phyloP scores from a whole-genome alignment of 2,113 vertebrate species.

The Tachuris rubrigastra region DNA sequence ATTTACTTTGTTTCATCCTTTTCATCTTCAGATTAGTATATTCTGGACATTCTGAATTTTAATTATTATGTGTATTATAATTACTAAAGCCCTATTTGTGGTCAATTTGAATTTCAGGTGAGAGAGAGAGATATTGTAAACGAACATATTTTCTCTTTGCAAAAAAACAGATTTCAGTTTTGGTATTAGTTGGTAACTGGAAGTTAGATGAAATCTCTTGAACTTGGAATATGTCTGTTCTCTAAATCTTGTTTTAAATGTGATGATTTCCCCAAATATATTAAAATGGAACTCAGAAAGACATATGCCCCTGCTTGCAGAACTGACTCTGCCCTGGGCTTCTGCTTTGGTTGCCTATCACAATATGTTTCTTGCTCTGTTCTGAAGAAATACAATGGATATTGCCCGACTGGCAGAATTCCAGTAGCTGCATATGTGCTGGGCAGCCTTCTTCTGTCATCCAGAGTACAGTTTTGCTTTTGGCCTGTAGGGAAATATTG shows the following conservation, averaged over 20 bases:
- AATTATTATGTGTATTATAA: background rate
- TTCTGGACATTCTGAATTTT: background rate
- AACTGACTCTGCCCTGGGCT: background rate
- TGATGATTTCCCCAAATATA: background rate
- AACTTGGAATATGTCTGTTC: background rate
- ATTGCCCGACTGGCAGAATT: slow-evolving; percentile 18
- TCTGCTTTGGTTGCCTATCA: background rate
- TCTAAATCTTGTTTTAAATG: background rate
- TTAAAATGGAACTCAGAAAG: background rate
- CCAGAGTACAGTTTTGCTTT: slow-evolving; percentile 30
- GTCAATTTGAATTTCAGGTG: background rate
- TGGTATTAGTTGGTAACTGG: background rate
- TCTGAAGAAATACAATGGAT: slow-evolving; percentile 10
- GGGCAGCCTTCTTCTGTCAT: slow-evolving; percentile 25
- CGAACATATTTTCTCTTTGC: background rate
- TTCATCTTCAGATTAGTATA: background rate
- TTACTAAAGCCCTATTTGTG: background rate
- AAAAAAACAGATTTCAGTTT: background rate
- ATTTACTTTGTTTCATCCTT: background rate
- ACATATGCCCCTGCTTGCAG: background rate
- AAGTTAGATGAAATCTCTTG: background rate
- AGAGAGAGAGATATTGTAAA: background rate
- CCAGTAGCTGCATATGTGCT: slow-evolving; percentile 33
- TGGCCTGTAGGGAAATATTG: slow-evolving; percentile 38
- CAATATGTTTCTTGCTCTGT: background rate